Base-by-base conservation (phyloP, 2,888 invertebrate genomes). In the Venusia cambrica region DNA sequence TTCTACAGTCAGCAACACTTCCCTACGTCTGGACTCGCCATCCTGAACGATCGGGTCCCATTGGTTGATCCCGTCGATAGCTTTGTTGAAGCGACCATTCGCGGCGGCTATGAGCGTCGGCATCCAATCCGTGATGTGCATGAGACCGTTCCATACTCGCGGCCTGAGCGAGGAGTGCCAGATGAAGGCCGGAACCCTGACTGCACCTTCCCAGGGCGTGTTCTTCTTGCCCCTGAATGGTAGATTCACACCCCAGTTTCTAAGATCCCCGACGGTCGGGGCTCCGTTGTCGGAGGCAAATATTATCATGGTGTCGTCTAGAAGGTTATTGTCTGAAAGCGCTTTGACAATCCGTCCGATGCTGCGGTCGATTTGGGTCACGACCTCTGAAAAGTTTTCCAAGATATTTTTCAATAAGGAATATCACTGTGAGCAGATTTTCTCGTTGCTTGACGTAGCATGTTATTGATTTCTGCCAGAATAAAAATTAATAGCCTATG, bases 281-380 rank as follows among this genome's bases (percentile, higher is more conserved):
- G 93, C 94, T 0, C 97, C 96, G 63, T 97, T 97, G 66, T 98
- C 98, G 3, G 96, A 94, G 45, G 94, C 91, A 64, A 98, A 98
- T 1, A 97, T 69, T 19, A 98, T 90, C 10, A 98, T 90, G 0
- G 96, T 94, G 62, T 97, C 92, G 11, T 95, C 88, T 43, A 97
- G 77, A 77, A 96, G 92, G 1, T 89, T 80, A 30, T 87, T 90
- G 1, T 89, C 78, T 14, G 91, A 85, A 18, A 98, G 78, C 3
- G 94, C 92, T 31, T 85, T 67, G 0, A 96, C 88, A 8, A 97
- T 88, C 43, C 89, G 87, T 0, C 96, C 97, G 0, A 98, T 90
- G 11, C 96, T 93, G 36, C 91, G 89, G 67, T 98, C 98, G 68
- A 98, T 71, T 44, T 92, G 91, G 0, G 92, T 89, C 1, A 97